A percentile compares a stretch with the other conserved stretches of the same genome.
phyloP scores from a whole-genome alignment of 1,140 invertebrate genomes.

The Eurosta solidaginis region DNA sequence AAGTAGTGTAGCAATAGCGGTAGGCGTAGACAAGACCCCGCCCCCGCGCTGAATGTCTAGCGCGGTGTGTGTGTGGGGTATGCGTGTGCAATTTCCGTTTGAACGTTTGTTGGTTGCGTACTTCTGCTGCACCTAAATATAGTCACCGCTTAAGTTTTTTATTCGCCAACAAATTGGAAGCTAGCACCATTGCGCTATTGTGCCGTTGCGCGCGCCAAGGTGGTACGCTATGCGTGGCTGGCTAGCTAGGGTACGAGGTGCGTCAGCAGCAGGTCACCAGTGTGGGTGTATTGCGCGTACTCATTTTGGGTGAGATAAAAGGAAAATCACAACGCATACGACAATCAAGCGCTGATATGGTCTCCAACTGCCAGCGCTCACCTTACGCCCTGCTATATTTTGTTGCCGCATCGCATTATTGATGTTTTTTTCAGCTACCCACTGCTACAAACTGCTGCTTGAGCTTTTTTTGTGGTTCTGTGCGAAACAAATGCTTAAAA shows the following conservation, averaged over 20 bases:
- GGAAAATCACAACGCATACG: too few relatives aligned
- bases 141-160: not conserved
- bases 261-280: not conserved
- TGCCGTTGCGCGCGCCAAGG: not conserved
- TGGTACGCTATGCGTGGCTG: not conserved
- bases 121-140: not conserved
- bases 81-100: not conserved
- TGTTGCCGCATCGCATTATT: not conserved
- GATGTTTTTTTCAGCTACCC: not conserved
- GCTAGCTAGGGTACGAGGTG: too few relatives aligned
- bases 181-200: not conserved
- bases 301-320: too few relatives aligned
- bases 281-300: not conserved
- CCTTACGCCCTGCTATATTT: too few relatives aligned
- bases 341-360: too few relatives aligned
- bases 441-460: constrained; percentile 15
- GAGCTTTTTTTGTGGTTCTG: not conserved
- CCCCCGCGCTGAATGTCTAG: not conserved
- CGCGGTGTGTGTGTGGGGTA: not conserved
- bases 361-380: not conserved
- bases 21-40: not conserved
- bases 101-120: not conserved
- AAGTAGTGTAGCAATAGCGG: constrained; percentile 34
- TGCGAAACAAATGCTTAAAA: not conserved
- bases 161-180: constrained; percentile 8